Evolutionary conservation across 2,113 vertebrate species (phyloP).

Genomic region (Strix aluco): DNA sequence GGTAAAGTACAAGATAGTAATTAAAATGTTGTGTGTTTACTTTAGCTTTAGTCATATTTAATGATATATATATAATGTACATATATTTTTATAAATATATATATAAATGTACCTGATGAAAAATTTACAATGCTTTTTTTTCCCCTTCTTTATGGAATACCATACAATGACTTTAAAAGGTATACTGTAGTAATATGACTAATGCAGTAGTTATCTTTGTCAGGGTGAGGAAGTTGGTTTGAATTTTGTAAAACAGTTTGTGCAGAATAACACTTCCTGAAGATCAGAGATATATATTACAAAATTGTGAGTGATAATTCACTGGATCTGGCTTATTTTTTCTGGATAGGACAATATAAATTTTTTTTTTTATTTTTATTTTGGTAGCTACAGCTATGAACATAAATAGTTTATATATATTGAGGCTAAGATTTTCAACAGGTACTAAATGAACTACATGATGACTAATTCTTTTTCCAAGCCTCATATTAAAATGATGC

Average conservation of each 20-base stretch:
- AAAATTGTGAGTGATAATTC: neutral
- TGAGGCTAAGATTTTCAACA: neutral
- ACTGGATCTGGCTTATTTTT: neutral
- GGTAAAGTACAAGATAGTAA: neutral
- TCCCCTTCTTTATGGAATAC: neutral
- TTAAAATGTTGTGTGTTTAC: neutral
- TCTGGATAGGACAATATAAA: neutral
- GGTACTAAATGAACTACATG: neutral
- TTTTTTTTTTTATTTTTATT: neutral
- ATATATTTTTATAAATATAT: neutral
- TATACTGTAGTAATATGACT: neutral
- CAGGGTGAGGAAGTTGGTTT: neutral
- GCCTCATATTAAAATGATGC: neutral
- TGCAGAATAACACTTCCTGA: neutral
- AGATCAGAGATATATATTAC: neutral
- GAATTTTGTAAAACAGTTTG: neutral
- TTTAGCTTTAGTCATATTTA: neutral
- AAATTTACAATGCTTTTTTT: neutral
- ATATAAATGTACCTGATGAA: neutral
- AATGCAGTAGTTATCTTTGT: neutral
- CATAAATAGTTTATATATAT: neutral
- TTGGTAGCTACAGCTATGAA: neutral
- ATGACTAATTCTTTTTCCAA: neutral
- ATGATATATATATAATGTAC: neutral
- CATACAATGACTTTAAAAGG: neutral